Evolutionary conservation across 64 coral and sea anemone species (phyloP).

Genomic region (Montipora capricornis): DNA sequence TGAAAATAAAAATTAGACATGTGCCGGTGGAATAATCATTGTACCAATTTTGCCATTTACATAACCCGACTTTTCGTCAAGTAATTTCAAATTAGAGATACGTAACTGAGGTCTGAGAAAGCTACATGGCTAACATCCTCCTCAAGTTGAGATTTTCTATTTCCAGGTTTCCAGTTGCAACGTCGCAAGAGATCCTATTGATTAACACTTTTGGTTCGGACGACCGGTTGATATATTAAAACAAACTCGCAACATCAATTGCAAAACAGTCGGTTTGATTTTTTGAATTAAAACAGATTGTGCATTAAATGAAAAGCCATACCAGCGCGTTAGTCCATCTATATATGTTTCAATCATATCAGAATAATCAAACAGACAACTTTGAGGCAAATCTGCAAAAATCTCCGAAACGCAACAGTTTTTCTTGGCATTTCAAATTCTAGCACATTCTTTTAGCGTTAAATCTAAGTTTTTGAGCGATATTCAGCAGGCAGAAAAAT

Average conservation of each 20-base stretch:
- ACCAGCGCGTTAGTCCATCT: not conserved
- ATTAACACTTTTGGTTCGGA: slow-evolving; percentile 23
- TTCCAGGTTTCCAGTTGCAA: not conserved
- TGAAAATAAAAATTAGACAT: not conserved
- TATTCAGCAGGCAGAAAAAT: not conserved
- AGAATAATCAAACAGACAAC: not conserved
- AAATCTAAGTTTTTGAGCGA: no score
- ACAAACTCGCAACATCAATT: not conserved
- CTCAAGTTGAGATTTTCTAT: not conserved
- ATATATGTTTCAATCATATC: not conserved
- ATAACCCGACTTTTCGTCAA: not conserved
- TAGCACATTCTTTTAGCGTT: not conserved
- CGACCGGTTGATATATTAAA: not conserved
- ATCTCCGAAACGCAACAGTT: not conserved
- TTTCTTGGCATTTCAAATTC: not conserved
- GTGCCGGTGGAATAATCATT: not conserved
- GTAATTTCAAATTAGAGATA: not conserved
- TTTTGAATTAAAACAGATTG: slow-evolving; percentile 39
- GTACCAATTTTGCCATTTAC: not conserved
- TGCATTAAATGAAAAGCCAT: not conserved
- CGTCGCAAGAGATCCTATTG: not conserved
- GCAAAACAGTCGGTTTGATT: slow-evolving; percentile 37
- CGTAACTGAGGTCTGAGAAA: not conserved
- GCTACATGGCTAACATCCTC: not conserved
- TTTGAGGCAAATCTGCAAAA: not conserved